phyloP scores from a whole-genome alignment of 2,797 vertebrate genomes.

The Ctenopoma kingsleyae region DNA sequence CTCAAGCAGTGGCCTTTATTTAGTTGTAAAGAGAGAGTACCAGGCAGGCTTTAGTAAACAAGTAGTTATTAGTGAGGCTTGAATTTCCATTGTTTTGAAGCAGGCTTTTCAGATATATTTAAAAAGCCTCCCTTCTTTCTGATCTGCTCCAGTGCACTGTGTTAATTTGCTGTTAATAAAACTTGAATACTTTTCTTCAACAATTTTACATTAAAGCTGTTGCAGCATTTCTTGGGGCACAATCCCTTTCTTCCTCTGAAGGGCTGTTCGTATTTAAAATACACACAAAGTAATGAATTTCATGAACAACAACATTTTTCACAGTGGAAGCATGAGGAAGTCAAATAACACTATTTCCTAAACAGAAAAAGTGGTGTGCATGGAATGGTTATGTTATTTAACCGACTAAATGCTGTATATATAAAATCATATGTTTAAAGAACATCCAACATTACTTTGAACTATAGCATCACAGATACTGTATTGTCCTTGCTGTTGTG shows the following conservation, averaged over 20 bases:
- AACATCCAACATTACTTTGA: background rate
- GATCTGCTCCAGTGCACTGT: background rate
- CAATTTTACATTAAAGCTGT: background rate
- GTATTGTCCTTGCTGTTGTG: background rate
- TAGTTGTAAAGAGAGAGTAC: background rate
- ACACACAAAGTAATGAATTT: background rate
- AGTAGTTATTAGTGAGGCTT: background rate
- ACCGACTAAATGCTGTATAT: background rate
- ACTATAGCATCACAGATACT: background rate
- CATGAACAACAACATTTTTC: background rate
- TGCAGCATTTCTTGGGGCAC: background rate
- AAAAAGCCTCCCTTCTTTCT: background rate
- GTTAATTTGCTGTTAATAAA: background rate
- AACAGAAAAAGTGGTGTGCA: background rate
- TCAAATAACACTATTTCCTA: background rate
- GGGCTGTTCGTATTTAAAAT: background rate
- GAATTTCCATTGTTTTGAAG: background rate
- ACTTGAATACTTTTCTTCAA: background rate
- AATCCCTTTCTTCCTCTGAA: background rate
- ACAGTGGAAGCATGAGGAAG: background rate
- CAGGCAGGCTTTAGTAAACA: background rate
- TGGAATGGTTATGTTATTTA: background rate
- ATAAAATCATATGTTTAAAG: background rate
- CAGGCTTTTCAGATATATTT: background rate
- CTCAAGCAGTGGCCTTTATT: background rate